Conservation (phyloP, 2,888 invertebrate species). For the Nematopogon swammerdamellus region DNA sequence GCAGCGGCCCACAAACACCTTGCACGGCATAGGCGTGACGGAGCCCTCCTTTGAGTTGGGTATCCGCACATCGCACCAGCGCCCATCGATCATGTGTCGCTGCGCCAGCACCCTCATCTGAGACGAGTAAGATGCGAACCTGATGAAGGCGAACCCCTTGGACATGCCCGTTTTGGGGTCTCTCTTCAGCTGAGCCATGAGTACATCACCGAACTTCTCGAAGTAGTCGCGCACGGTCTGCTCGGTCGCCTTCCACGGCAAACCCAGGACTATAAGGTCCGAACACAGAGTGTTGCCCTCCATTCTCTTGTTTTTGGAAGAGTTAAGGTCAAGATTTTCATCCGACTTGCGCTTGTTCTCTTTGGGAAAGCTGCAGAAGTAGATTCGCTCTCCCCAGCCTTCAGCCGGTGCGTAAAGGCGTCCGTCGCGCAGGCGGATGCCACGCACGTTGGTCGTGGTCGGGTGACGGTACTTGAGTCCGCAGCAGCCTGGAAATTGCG, state of each 20-base stretch:
- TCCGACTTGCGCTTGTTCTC: slow-evolving; percentile 95
- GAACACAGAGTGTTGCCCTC: slow-evolving; percentile 87
- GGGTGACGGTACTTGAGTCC: slow-evolving; percentile 96
- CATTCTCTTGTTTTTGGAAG: slow-evolving; percentile 90
- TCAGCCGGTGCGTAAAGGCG: slow-evolving; percentile 83
- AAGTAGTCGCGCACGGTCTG: slow-evolving; percentile 95
- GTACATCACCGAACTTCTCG: slow-evolving; percentile 94
- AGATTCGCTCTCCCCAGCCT: slow-evolving; percentile 82
- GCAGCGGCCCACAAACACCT: slow-evolving; percentile 83
- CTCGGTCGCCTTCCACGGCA: slow-evolving; percentile 98
- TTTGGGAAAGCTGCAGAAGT: slow-evolving; percentile 81
- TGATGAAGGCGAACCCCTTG: slow-evolving; percentile 97
- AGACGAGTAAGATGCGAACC: slow-evolving; percentile 92
- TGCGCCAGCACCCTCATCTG: slow-evolving; percentile 93
- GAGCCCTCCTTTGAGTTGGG: slow-evolving; percentile 89
- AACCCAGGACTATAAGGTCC: slow-evolving; percentile 96
- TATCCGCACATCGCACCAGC: slow-evolving; percentile 98
- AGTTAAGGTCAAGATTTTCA: slow-evolving; percentile 80
- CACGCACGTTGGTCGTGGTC: slow-evolving; percentile 85
- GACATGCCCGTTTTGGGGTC: slow-evolving; percentile 90
- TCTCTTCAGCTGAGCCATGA: slow-evolving; percentile 97
- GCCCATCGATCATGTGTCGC: slow-evolving; percentile 94
- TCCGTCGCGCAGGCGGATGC: slow-evolving; percentile 88
- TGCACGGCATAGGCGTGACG: slow-evolving; percentile 70
- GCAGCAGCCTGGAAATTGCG: slow-evolving; percentile 94